Conservation (phyloP, 2,113 vertebrate species). For the Pycnonotus jocosus region DNA sequence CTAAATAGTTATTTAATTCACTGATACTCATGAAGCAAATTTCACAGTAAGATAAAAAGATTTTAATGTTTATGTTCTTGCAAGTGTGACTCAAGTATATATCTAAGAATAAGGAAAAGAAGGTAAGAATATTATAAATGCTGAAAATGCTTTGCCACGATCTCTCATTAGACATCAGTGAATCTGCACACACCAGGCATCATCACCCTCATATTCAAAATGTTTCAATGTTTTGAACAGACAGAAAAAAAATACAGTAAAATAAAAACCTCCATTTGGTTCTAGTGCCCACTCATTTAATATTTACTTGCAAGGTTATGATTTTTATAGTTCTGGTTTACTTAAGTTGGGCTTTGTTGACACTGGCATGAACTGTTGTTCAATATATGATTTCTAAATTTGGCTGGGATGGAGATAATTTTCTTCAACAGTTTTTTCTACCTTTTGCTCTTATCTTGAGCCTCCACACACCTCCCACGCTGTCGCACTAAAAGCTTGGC, state of each 20-base stretch:
- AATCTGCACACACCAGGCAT: neutral
- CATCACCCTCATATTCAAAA: neutral
- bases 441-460: neutral
- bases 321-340: neutral
- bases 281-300: neutral
- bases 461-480: rapidly evolving
- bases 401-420: neutral
- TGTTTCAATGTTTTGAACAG: neutral
- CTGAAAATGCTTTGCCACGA: neutral
- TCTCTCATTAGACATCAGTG: neutral
- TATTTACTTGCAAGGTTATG: neutral
- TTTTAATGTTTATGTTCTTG: neutral
- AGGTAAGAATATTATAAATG: neutral
- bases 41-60: neutral
- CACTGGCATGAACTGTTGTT: neutral
- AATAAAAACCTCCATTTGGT: neutral
- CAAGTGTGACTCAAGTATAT: neutral
- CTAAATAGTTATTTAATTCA: neutral
- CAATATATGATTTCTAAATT: neutral
- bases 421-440: neutral
- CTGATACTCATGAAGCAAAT: neutral
- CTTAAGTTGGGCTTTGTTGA: neutral
- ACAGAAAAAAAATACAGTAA: neutral
- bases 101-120: neutral
- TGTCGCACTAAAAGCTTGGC: neutral